Base-by-base conservation (phyloP, 1,140 invertebrate species). In the Orchesella cincta region DNA sequence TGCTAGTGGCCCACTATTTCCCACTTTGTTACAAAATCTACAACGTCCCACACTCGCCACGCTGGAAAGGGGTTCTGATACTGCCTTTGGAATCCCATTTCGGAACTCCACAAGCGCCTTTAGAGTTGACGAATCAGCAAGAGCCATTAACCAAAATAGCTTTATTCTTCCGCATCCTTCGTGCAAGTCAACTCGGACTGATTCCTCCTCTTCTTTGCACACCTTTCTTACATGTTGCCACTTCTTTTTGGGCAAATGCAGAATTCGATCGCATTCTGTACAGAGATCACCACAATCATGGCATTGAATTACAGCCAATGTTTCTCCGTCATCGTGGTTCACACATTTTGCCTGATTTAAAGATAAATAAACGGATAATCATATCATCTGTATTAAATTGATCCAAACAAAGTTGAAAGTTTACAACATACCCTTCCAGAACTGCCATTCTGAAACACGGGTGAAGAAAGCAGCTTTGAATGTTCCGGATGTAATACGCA, bases 291-390 rank as follows among this genome's bases (percentile, higher is more conserved):
- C 95, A 84, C 97, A 99, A 8, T 90, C 88, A 76, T 91, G 92
- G 85, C 97, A 99, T 76, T 94, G 88, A 64, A 99, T 95, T 54
- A 98, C 94, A 0, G 97, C 97, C 0, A 91, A 88, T 0, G 97
- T 99, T 83, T 95, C 92, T 0, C 94, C 94, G 85, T 99, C 97
- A 84, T 99, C 97, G 85, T 99, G 97, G 86, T 99, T 99, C 71
- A 90, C 92, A 87, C 97, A 99, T 35, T 92, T 92, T 5, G 92
- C 92, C 90, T 92, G 83, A 31, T 85, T 84, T 8, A 81, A 46
- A 46, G 18, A 46, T 57, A 23, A 57, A n/a, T 57, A 8, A 14
- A n/a, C n/a, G 26, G 23, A 16, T 57, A 57, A 57, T 12, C 54
- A n/a, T 5, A 57, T 57, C 26, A 57, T 5, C 18, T 57, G n/a